Percentiles rank a stretch among this genome's conserved stretches.
phyloP scores from a whole-genome alignment of 2,888 invertebrate species.

The Hedychridium roseum region DNA sequence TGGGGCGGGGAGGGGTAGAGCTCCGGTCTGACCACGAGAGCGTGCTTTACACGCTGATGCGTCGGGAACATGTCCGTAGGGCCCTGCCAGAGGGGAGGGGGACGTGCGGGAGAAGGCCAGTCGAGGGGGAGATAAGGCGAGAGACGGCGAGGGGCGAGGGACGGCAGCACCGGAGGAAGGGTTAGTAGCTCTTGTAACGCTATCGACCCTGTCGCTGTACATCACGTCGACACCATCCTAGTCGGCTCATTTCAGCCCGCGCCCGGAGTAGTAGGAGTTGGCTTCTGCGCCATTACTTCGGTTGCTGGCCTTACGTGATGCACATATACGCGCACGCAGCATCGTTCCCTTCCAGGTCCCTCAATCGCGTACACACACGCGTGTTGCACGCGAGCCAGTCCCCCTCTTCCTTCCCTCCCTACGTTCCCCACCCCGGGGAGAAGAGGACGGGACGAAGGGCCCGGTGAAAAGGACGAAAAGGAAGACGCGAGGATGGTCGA shows the following conservation, averaged over 20 bases:
- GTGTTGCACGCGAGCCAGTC: too few relatives aligned
- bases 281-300: constrained; percentile 59
- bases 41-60: constrained; percentile 51
- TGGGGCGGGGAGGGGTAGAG: constrained; percentile 12
- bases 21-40: constrained; percentile 36
- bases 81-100: constrained; percentile 16
- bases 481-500: too few relatives aligned
- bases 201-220: constrained; percentile 64
- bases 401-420: too few relatives aligned
- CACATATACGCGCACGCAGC: constrained; percentile 12
- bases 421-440: too few relatives aligned
- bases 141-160: constrained; percentile 5
- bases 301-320: constrained; percentile 18
- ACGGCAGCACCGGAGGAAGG: constrained; percentile 43
- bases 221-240: constrained; percentile 63
- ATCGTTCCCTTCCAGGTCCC: constrained; percentile 11
- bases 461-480: too few relatives aligned
- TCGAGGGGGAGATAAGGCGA: constrained; percentile 13
- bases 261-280: constrained; percentile 49
- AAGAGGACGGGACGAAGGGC: too few relatives aligned
- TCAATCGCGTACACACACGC: constrained; percentile 6
- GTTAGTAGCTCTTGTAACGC: constrained; percentile 64
- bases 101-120: constrained; percentile 12
- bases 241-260: constrained; percentile 55
- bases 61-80: constrained; percentile 36